Base-by-base conservation (phyloP, 1,140 invertebrate genomes). In the Saccostrea cuccullata region DNA sequence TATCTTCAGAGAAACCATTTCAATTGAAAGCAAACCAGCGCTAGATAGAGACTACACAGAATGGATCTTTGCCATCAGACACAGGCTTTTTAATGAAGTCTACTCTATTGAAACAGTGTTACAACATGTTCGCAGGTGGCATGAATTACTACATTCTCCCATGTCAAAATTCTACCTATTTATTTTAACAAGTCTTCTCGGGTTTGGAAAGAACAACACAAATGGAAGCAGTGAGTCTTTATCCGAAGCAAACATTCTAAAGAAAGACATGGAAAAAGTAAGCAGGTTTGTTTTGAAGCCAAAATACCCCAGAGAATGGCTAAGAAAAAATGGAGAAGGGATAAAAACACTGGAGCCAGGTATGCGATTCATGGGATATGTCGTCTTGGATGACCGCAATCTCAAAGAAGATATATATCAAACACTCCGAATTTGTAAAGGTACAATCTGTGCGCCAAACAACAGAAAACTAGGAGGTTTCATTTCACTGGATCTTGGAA, bases 1-100 rank as follows among this genome's bases (percentile, higher is more conserved):
- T 47, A 91, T 87, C 60, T 90, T 91, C 56, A 83, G 58, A 12
- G 73, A 89, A 47, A 82, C 88, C 15, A 26, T 55, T 30, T 86
- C 60, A 26, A 9, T 82, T 47, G 40, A 77, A 82, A 84, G 86
- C 47, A 90, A 86, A 67, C 73, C 87, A n/a, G 86, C 56, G 23
- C 55, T 88, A 1, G 90, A 91, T 47, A 70, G 67, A 11, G 90
- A 91, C 20, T 91, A 86, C 56, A 87, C 58, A 13, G 90, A 91
- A 84, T 91, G 90, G 90, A 88, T 91, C 23, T 83, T 67, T 55
- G 90, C 90, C 9, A 89, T 91, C 17, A 30, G 90, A 11, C 89
- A 89, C 73, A 56, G 82, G 2, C 58, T 86, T 15, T 88, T 88
- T 47, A 11, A 20, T 30, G 60, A 64, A 20, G 56, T 67, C 6